A percentile compares a stretch with the other conserved stretches of the same genome.
These are phyloP conservation scores for Asobara japonica DNA, from an alignment of 1,140 invertebrate genomes.

Conservation along the genomic window DNA sequence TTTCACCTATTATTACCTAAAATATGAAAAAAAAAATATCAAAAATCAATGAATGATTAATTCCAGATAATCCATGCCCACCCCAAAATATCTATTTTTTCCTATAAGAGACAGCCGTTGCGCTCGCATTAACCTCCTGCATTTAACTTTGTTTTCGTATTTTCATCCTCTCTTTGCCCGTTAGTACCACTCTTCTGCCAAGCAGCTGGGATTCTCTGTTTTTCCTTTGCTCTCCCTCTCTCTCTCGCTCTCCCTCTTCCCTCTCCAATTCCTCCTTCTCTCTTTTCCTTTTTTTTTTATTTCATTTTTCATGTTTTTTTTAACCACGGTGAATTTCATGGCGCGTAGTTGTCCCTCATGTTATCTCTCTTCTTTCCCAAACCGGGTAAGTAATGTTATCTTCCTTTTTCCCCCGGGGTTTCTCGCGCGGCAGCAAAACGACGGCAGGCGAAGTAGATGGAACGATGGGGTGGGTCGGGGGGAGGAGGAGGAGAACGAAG, in stretches of 20 bases:
- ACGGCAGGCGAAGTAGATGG: slow-evolving; percentile 30
- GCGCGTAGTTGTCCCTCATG: slow-evolving; percentile 30
- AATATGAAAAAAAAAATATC: background rate
- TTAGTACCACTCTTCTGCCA: slow-evolving; percentile 10
- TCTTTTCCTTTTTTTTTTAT: background rate
- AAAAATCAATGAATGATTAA: background rate
- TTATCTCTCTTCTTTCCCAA: background rate
- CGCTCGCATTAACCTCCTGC: background rate
- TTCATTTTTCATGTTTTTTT: background rate
- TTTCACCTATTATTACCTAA: no score
- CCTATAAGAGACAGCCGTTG: background rate
- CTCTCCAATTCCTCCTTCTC: background rate
- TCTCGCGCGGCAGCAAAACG: slow-evolving; percentile 36
- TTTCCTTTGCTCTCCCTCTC: slow-evolving; percentile 15
- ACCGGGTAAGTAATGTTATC: background rate
- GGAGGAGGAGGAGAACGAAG: slow-evolving; percentile 44
- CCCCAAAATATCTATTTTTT: background rate
- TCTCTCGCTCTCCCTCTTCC: slow-evolving; percentile 10
- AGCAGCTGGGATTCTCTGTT: slow-evolving; percentile 19
- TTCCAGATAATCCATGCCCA: background rate
- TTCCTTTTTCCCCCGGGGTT: slow-evolving; percentile 24
- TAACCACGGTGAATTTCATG: slow-evolving; percentile 16
- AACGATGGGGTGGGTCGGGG: slow-evolving; percentile 47
- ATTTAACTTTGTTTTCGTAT: slow-evolving; percentile 1
- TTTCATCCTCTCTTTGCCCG: slow-evolving; percentile 14